Evolutionary conservation across 1,140 invertebrate genomes (phyloP), one percentile per base, ranked within the genome.

Genomic region (Drosophila pallidifrons): DNA sequence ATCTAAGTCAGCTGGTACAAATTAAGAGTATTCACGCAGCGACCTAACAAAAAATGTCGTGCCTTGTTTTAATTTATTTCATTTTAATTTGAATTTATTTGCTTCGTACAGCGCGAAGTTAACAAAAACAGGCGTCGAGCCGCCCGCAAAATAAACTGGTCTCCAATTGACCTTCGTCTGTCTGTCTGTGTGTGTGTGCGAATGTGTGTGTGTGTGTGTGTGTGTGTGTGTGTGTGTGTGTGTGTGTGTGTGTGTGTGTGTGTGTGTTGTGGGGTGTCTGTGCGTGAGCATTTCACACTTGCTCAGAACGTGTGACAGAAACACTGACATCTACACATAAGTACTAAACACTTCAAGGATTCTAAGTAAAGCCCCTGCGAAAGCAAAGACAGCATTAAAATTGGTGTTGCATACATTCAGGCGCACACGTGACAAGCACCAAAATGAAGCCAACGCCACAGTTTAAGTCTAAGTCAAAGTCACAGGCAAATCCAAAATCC

Each of bases 61-160:
- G 74, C 75, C 79, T 76, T 82, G 76, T 72, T 82, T 76, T 68
- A 79, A 86, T 87, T 79, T 87, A 86, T 86, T 79, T 87, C 68
- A 66, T 67, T 86, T 86, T 77, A 82, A 87, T 86, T 86, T 87
- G 70, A 87, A 82, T 82, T 87, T 86, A 87, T 87, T 79, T 79
- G 55, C 64, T 43, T 43, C 1, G 4, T 28, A 46, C 45, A 16
- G 16, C 54, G 10, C 49, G 38, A 68, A 46, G 20, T 52, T 11
- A 57, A 41, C 15, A 66, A 49, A 52, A 35, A 45, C 30, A 13
- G 28, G 7, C 7, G 30, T 30, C 2, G 25, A 65, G 25, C 10
- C 7, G 11, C 5, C 67, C 45, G 58, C 30, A 55, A 71, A 64
- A 75, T 59, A 54, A 71, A 65, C 52, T 71, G 52, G 30, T 63